A percentile compares a stretch with the other conserved stretches of the same genome.
phyloP scores from a whole-genome alignment of 2,888 invertebrate species.

The Archips xylosteana region DNA sequence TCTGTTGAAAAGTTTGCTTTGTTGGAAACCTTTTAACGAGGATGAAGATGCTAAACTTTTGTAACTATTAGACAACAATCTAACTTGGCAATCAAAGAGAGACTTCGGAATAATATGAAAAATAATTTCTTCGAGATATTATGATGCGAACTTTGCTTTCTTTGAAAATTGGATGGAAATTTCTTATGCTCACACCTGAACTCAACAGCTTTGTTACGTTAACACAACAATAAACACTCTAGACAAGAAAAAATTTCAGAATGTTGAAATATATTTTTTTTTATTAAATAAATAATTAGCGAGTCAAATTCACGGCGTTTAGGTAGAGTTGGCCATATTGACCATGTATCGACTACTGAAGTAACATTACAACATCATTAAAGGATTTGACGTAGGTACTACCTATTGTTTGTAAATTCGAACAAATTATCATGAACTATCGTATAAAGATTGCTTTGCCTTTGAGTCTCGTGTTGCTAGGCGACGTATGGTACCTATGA shows the following conservation, averaged over 20 bases:
- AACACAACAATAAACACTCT: conserved; percentile 3
- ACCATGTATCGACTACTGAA: too few relatives aligned
- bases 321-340: too few relatives aligned
- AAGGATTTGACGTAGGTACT: too few relatives aligned
- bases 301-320: too few relatives aligned
- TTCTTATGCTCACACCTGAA: conserved; percentile 12
- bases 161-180: conserved; percentile 5
- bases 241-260: conserved; percentile 2
- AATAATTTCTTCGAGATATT: conserved; percentile 1
- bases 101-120: conserved; percentile 1
- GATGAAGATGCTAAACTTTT: conserved; percentile 20
- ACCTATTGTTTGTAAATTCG: too few relatives aligned
- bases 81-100: conserved; percentile 20
- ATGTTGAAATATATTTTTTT: conserved; percentile 1
- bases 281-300: too few relatives aligned
- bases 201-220: conserved; percentile 1
- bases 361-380: too few relatives aligned
- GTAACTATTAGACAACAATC: conserved; percentile 21
- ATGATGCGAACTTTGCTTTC: conserved; percentile 3
- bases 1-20: conserved; percentile 25
- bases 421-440: too few relatives aligned
- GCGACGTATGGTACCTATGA: too few relatives aligned
- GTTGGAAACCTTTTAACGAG: conserved; percentile 24
- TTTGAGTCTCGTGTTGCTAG: neutral
- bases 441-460: too few relatives aligned